Base-by-base conservation (phyloP, 2,888 invertebrate genomes). In the Phortica okadai region DNA sequence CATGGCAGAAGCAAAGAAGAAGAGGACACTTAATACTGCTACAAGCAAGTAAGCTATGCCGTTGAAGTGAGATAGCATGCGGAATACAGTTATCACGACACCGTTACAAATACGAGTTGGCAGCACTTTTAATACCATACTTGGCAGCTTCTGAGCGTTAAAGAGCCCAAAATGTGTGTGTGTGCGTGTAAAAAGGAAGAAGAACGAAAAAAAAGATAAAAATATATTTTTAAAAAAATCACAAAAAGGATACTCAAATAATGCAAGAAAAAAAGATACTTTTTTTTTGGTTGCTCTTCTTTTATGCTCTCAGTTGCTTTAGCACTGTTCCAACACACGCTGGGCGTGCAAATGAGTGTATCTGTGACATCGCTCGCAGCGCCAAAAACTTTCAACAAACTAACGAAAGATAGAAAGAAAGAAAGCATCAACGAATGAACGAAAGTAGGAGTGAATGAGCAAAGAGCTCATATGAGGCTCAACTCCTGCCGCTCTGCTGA, bases 61-160 rank as follows among this genome's bases (percentile, higher is more conserved):
- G 33, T 33, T 33, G 33, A 50, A 50, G 50, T 11, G 50, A 50
- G 44, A 41, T 14, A 8, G 66, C 4, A 42, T 42, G 44, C 21
- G 44, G 16, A n/a, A 21, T 21, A 21, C 44, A 10, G 50, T 45
- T 44, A n/a, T n/a, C n/a, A n/a, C 44, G 21, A 70, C 54, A 33
- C 25, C 16, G 6, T 21, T 50, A 58, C 41, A 42, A 16, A 56
- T 42, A 80, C 73, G 14, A 74, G 74, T 78, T 76, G 59, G 81
- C 82, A 82, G 79, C 80, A 78, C 78, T 84, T 82, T 85, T 83
- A 87, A 82, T 83, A 85, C 82, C 81, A 84, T 87, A 88, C 82
- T 86, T 88, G 87, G 86, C 88, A 83, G 82, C 80, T 81, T 83
- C 83, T 80, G 21, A 16, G n/a, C 16, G 16, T 5, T 25, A 62